Conservation (phyloP, 2,888 invertebrate species). For the Aphodius granarius region DNA sequence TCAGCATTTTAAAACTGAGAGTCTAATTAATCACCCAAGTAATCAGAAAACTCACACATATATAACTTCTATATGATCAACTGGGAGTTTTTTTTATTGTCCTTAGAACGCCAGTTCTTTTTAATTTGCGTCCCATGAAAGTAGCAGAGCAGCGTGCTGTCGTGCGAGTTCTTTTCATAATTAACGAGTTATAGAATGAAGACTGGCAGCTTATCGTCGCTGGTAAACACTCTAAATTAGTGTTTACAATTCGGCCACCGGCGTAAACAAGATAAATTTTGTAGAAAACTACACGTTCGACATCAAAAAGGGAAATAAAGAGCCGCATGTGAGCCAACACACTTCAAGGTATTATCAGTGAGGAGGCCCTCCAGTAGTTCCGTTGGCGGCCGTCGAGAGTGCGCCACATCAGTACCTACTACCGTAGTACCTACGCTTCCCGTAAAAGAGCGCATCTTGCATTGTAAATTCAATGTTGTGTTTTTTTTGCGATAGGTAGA, state of each 20-base stretch:
- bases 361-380: conserved; percentile 50
- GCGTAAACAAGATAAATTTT: conserved; percentile 49
- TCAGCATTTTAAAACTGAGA: too few species aligned
- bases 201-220: background rate
- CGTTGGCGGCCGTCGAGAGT: conserved; percentile 40
- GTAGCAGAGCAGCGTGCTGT: background rate
- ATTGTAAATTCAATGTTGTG: background rate
- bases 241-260: conserved; percentile 2
- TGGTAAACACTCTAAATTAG: background rate
- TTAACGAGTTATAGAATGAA: background rate
- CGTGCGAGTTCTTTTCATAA: background rate
- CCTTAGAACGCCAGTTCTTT: background rate
- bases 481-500: background rate
- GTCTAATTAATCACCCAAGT: too few species aligned
- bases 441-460: background rate
- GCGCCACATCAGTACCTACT: background rate
- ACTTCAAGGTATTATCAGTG: conserved; percentile 52
- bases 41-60: too few species aligned
- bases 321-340: conserved; percentile 47
- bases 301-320: conserved; percentile 49
- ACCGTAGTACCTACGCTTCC: too few species aligned
- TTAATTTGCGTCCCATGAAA: background rate
- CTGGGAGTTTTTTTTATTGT: background rate
- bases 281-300: conserved; percentile 48
- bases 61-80: too few species aligned